Evolutionary conservation across 2,113 vertebrate species (phyloP).

Genomic region (Isurus oxyrinchus): DNA sequence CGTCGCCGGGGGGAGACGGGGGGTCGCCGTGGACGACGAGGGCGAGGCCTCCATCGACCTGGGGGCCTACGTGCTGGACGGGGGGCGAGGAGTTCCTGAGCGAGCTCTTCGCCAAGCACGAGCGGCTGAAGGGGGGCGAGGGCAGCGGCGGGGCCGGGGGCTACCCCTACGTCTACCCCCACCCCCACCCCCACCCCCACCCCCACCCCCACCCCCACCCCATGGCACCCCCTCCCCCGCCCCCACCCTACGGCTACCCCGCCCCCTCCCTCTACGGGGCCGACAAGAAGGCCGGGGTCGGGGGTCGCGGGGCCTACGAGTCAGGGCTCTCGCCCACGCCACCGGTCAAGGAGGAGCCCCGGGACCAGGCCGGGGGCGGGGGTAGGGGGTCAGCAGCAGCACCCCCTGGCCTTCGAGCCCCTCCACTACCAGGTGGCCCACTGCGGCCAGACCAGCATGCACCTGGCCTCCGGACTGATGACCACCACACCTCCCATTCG

Average conservation of each 20-base stretch:
- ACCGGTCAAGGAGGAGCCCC: constrained; percentile 81
- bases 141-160: background rate
- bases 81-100: constrained; percentile 78
- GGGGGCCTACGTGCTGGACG: constrained; percentile 68
- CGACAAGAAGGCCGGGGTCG: background rate
- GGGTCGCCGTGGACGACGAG: no score
- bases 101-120: no score
- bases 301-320: no score
- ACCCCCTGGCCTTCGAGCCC: constrained; percentile 67
- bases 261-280: background rate
- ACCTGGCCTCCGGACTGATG: constrained; percentile 87
- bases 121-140: constrained; percentile 49
- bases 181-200: no score
- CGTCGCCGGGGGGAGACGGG: no score
- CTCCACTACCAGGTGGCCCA: constrained; percentile 93
- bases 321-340: no score
- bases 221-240: constrained; percentile 37
- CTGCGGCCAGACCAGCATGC: constrained; percentile 93
- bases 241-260: background rate
- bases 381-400: no score
- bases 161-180: no score
- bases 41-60: no score
- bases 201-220: no score
- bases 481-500: constrained; percentile 89
- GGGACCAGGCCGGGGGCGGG: constrained; percentile 61